Percentiles rank a stretch among this genome's conserved stretches.
Conservation (phyloP, 2,888 invertebrate genomes). For the Cactoblastis cactorum region DNA sequence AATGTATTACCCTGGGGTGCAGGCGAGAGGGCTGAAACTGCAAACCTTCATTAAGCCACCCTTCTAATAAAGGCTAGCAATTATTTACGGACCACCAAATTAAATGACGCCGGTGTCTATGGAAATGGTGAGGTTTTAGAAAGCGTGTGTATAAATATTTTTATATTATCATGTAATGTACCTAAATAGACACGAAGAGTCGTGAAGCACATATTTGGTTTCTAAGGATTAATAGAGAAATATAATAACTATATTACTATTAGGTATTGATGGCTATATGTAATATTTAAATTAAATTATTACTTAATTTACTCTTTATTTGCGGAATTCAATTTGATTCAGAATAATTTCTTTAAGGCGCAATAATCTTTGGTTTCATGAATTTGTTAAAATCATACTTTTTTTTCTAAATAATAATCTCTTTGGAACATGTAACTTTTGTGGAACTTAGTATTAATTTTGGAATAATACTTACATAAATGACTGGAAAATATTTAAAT, state of each 20-base stretch:
- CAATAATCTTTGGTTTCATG: too few relatives aligned
- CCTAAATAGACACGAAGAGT: too few relatives aligned
- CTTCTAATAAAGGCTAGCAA: slow-evolving; percentile 28
- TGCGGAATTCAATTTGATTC: too few relatives aligned
- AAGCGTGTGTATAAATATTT: background rate
- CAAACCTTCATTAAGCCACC: slow-evolving; percentile 35
- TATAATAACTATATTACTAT: too few relatives aligned
- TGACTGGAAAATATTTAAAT: slow-evolving; percentile 3
- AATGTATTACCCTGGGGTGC: slow-evolving; percentile 39
- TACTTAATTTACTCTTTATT: too few relatives aligned
- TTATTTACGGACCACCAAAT: slow-evolving; percentile 22
- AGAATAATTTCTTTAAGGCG: too few relatives aligned
- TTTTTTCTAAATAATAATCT: background rate
- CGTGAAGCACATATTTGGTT: too few relatives aligned
- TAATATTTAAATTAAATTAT: too few relatives aligned
- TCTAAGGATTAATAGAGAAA: too few relatives aligned
- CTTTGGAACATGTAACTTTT: background rate
- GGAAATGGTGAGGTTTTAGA: slow-evolving; percentile 3
- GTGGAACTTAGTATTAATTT: background rate
- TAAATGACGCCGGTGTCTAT: slow-evolving; percentile 14
- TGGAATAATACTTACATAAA: background rate
- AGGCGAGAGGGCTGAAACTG: slow-evolving; percentile 14
- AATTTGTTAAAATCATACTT: too few relatives aligned
- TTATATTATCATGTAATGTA: too few relatives aligned
- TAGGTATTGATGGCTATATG: too few relatives aligned